These are phyloP conservation scores for Myodes glareolus DNA, from an alignment of 2,113 vertebrate genomes.

Conservation along the genomic window DNA sequence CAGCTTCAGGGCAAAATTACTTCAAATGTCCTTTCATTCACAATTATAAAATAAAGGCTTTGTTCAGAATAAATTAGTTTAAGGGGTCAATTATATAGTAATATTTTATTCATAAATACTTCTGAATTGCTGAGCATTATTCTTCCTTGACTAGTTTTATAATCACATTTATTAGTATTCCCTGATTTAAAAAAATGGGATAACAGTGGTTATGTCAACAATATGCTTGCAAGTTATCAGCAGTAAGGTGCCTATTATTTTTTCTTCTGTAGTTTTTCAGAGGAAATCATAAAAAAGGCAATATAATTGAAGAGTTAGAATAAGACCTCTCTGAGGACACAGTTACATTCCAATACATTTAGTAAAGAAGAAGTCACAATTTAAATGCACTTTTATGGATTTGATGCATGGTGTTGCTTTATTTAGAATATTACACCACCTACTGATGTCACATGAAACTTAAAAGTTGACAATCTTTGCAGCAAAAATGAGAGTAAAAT, in stretches of 20 bases:
- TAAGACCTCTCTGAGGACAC: constrained; percentile 58
- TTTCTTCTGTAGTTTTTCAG: constrained; percentile 71
- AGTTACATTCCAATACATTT: constrained; percentile 61
- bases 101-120: background rate
- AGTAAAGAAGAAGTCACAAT: constrained; percentile 73
- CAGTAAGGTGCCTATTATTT: background rate
- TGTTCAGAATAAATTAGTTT: constrained; percentile 2
- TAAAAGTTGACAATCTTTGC: background rate
- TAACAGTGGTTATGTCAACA: constrained; percentile 27
- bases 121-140: constrained; percentile 31
- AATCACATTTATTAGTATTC: background rate
- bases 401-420: constrained; percentile 64
- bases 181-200: background rate
- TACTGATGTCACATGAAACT: constrained; percentile 63
- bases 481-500: background rate
- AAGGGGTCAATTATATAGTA: background rate
- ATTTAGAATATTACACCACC: constrained; percentile 74
- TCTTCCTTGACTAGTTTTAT: constrained; percentile 22
- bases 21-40: constrained; percentile 40
- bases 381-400: constrained; percentile 69
- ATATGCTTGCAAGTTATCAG: background rate
- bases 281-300: constrained; percentile 74
- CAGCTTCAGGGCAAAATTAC: background rate
- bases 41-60: constrained; percentile 52
- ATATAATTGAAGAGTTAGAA: constrained; percentile 51